Percentiles rank a stretch among this genome's conserved stretches.
Conservation (phyloP, 2,888 invertebrate genomes). For the Synanthedon tipuliformis region DNA sequence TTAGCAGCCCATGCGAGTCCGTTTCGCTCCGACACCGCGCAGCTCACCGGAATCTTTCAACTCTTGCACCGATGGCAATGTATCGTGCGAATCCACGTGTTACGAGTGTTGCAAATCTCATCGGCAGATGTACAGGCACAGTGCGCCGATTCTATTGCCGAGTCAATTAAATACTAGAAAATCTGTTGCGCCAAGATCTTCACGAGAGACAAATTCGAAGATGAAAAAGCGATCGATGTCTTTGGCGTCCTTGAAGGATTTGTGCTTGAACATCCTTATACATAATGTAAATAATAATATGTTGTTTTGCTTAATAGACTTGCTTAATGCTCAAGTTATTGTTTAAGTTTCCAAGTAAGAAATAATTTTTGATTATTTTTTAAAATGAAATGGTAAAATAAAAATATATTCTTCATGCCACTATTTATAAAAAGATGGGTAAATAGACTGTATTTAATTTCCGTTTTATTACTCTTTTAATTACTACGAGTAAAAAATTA, state of each 20-base stretch:
- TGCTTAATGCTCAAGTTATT: too few relatives aligned
- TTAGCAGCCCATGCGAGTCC: slow-evolving; percentile 38
- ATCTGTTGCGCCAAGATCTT: slow-evolving; percentile 13
- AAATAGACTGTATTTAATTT: too few relatives aligned
- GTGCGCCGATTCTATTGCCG: slow-evolving; percentile 13
- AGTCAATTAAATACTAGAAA: slow-evolving; percentile 9
- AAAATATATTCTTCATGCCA: too few relatives aligned
- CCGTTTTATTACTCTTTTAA: too few relatives aligned
- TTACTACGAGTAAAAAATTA: too few relatives aligned
- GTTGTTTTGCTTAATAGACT: too few relatives aligned
- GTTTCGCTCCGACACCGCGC: slow-evolving; percentile 47
- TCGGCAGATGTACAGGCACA: slow-evolving; percentile 22
- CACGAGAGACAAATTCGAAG: slow-evolving; percentile 16
- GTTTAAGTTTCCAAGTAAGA: too few relatives aligned
- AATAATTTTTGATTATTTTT: too few relatives aligned
- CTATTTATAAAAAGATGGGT: too few relatives aligned
- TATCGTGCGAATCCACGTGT: slow-evolving; percentile 13
- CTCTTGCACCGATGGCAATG: slow-evolving; percentile 10
- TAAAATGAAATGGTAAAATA: too few relatives aligned
- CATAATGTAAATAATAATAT: slow-evolving; percentile 65
- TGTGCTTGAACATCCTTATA: slow-evolving; percentile 70
- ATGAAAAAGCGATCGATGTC: slow-evolving; percentile 42
- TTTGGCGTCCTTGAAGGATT: slow-evolving; percentile 55
- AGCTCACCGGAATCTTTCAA: slow-evolving; percentile 31
- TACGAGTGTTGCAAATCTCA: slow-evolving; percentile 5